Base-by-base conservation (phyloP, 2,888 invertebrate genomes). In the Xanthia togata region DNA sequence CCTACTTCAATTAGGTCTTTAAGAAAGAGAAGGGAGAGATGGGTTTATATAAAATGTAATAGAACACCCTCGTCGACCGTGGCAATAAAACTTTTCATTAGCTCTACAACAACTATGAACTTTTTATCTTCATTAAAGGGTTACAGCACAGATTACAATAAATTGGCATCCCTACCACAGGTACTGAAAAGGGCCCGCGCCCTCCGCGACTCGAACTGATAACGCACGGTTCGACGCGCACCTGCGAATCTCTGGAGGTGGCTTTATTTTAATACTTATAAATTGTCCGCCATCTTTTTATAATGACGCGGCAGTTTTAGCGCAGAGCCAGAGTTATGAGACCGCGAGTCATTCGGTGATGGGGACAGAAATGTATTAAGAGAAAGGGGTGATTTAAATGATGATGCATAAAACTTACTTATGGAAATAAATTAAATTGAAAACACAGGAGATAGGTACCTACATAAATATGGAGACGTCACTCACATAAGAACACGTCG, bases 201-300 rank as follows among this genome's bases (percentile, higher is more conserved):
- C 80, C 86, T 84, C 78, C 76, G 82, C 84, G 82, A 87, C 84
- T 85, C 82, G 82, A 85, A 89, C 87, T 90, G 93, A 93, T 93
- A 93, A 92, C 92, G 93, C 93, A 93, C 93, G 92, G 83, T 83
- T 86, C 82, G 86, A 82, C 88, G 77, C 78, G 84, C 81, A 88
- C 77, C 79, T 85, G 83, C 79, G 80, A 89, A 88, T 81, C 80
- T 83, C 83, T 87, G 84, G 87, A 89, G 82, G 71, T 86, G 85
- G 87, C 86, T 81, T 84, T 88, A 85, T 88, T 83, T 83, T 86
- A 86, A 83, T 78, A 73, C 83, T 83, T 86, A 86, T 83, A 78
- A 83, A 83, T 78, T 69, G 70, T 62, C 59, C 59, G 41, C 86
- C 64, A 78, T 83, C 79, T 83, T 70, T 86, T 83, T 83, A 60